Percentiles rank a stretch among this genome's conserved stretches.
Evolutionary conservation across 2,797 vertebrate species (phyloP).

Genomic region (Myioborus melanocephalus): DNA sequence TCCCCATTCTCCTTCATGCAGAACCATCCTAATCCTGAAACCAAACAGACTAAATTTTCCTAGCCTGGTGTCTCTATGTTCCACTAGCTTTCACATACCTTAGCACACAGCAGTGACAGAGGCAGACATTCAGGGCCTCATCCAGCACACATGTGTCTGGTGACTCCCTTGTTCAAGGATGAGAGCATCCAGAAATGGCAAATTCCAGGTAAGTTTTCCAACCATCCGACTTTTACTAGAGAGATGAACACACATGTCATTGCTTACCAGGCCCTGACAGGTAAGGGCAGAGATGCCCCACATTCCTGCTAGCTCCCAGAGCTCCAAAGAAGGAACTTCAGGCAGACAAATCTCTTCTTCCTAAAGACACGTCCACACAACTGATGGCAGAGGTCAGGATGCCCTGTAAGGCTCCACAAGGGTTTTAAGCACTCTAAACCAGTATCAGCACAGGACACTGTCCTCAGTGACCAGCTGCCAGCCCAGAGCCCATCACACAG

Average conservation of each 20-base stretch:
- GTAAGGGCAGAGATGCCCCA: neutral
- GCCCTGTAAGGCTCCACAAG: neutral
- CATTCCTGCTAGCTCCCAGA: neutral
- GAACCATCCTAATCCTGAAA: neutral
- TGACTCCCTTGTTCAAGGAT: neutral
- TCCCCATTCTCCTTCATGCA: fast-evolving
- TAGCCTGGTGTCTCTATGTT: neutral
- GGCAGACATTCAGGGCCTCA: neutral
- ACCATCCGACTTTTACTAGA: neutral
- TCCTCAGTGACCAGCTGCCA: neutral
- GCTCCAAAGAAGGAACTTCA: neutral
- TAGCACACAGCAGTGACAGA: neutral
- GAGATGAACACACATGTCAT: fast-evolving
- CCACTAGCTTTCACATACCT: neutral
- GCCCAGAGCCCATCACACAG: fast-evolving
- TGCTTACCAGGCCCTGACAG: neutral
- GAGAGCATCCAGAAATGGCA: neutral
- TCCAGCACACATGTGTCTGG: neutral
- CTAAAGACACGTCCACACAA: neutral
- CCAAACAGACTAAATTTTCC: neutral
- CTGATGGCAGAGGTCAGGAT: fast-evolving
- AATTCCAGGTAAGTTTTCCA: neutral
- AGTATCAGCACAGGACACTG: neutral
- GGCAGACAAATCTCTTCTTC: neutral
- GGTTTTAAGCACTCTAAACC: neutral